Conservation (phyloP, 2,888 invertebrate genomes). For the Ferdinandea cuprea region DNA sequence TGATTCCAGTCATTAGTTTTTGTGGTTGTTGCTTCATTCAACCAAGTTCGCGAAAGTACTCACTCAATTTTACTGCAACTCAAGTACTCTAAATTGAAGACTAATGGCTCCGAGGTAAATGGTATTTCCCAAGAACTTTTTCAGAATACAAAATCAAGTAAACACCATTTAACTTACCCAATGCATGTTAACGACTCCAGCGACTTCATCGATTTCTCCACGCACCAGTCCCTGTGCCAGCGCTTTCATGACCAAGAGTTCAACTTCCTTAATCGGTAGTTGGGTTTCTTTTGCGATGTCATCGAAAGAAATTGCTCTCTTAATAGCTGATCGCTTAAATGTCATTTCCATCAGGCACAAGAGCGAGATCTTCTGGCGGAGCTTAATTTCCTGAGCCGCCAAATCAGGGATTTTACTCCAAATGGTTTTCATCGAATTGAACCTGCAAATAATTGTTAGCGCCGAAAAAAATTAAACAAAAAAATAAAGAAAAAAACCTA, state of each 20-base stretch:
- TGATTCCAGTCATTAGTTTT: no score
- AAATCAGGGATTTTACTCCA: conserved; percentile 94
- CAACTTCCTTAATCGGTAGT: conserved; percentile 93
- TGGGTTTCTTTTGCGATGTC: conserved; percentile 95
- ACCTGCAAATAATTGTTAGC: conserved; percentile 80
- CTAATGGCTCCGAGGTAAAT: no score
- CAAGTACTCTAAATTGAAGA: no score
- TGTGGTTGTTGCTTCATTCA: no score
- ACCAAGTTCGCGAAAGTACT: no score
- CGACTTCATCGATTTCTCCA: conserved; percentile 97
- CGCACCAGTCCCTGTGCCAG: conserved; percentile 96
- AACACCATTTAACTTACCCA: conserved; percentile 84
- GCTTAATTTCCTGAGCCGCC: conserved; percentile 89
- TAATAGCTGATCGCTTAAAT: conserved; percentile 95
- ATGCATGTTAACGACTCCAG: conserved; percentile 87
- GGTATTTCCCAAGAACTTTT: no score
- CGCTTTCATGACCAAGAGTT: conserved; percentile 98
- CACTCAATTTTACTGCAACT: no score
- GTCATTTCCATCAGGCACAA: conserved; percentile 99
- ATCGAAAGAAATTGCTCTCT: conserved; percentile 92
- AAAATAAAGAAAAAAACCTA: conserved; percentile 10
- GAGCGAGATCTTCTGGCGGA: conserved; percentile 95
- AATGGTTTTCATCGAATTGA: conserved; percentile 88
- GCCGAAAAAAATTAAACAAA: background rate
- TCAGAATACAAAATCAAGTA: background rate